Evolutionary conservation across 2,113 vertebrate genomes (phyloP), one percentile per base, ranked within the genome.

Genomic region (Triplophysa rosa): DNA sequence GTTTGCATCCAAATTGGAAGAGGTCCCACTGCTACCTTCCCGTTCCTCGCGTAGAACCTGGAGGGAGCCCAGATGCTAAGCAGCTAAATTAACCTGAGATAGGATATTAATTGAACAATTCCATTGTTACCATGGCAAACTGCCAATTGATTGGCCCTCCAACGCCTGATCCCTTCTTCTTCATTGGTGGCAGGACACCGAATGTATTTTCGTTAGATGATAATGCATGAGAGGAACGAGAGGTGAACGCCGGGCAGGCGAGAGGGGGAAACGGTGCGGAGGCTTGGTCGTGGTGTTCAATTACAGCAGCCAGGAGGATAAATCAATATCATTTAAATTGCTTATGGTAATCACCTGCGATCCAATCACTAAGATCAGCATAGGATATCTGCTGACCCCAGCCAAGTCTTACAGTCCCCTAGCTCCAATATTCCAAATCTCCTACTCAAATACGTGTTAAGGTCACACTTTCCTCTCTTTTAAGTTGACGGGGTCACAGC

Each of bases 251-350:
- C 10, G 23, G 19, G 45, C 13, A 52, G 40, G 61, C 72, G 64
- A 54, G 49, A 52, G 66, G 21, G 42, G 80, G 67, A 70, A 82
- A 66, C 62, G 14, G 68, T 23, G 65, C 12, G 47, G 69, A 78
- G 63, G 77, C 72, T 83, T 72, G 80, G 86, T 84, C 82, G 92
- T 88, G 86, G 92, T 93, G 94, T 94, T 97, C 95, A 96, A 96
- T 97, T 95, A 95, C 94, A 95, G 93, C 93, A 93, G 91, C 93
- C 89, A 87, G 92, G 94, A 96, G 93, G 92, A 90, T 88, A 93
- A 95, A 97, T 98, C 96, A 94, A 98, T 98, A 97, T 93, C 92
- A 96, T 96, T 96, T 97, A 97, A 97, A 98, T 97, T 96, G 95
- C 93, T 96, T 95, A 95, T 97, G 95, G 95, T 97, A 96, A 97